Base-by-base conservation (phyloP, 1,140 invertebrate species). In the Dreissena polymorpha region DNA sequence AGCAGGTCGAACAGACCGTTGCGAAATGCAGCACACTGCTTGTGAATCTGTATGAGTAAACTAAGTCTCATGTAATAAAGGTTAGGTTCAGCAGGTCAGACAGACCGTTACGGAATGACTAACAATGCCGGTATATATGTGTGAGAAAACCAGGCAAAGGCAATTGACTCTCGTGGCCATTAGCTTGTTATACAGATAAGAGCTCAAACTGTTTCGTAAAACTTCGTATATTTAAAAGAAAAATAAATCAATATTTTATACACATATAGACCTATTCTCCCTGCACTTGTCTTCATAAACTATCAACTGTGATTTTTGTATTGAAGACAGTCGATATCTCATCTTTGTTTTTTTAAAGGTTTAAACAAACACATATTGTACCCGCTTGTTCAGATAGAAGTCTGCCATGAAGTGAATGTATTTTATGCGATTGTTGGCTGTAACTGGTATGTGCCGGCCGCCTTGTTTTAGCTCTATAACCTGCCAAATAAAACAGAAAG, bases 381-480 rank as follows among this genome's bases (percentile, higher is more conserved):
- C 93, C 94, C 98, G 97, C 89, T 95, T 96, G 92, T 99, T 99
- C 25, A 99, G 93, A 93, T 98, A 98, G 88, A 97, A 99, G 94
- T 99, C 97, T 0, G 98, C 98, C 93, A 99, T 96, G 75, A 98
- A 93, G 92, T 99, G 97, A 88, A 99, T 97, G 90, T 99, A 99
- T 92, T 99, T 98, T 91, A 99, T 98, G 77, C 97, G 95, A 93
- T 99, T 99, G 73, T 96, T 95, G 86, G 96, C 96, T 1, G 96
- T 99, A 0, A 99, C 98, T 8, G 96, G 94, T 89, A 98, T 98
- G 89, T 97, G 96, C 21, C 95, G 94, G 13, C 98, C 98, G 85
- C 96, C 95, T 2, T 96, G 96, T 93, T 99, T 99, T 39, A 99
- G 92, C 89, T 99, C 98, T 80, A 97, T 95, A 70, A 97, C 94